Evolutionary conservation across 2,113 vertebrate genomes (phyloP).

Genomic region (Uria lomvia): DNA sequence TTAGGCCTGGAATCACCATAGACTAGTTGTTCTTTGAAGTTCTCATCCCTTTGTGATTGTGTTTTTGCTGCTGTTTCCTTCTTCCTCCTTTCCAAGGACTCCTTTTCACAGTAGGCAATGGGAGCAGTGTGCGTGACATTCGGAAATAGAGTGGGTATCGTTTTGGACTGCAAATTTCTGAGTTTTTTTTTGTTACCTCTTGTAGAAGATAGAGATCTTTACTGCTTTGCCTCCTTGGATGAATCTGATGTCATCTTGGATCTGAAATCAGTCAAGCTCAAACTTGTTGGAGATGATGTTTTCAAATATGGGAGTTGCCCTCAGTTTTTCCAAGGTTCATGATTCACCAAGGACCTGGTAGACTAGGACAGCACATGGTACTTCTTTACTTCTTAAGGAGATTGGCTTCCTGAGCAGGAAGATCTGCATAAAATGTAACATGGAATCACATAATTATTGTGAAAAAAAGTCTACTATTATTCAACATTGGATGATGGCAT

Average conservation of each 20-base stretch:
- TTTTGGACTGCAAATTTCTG: neutral
- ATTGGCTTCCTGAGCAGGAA: neutral
- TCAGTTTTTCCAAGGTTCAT: neutral
- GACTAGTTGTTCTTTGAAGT: neutral
- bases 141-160: neutral
- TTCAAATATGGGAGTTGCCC: neutral
- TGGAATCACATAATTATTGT: neutral
- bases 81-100: neutral
- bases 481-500: neutral
- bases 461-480: neutral
- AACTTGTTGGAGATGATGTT: neutral
- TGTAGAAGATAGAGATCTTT: neutral
- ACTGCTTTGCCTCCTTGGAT: neutral
- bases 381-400: neutral
- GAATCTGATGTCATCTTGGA: neutral
- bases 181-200: neutral
- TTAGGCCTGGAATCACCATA: neutral
- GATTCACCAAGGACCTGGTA: neutral
- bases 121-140: neutral
- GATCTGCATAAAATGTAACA: neutral
- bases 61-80: neutral
- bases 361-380: neutral
- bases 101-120: neutral
- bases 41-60: neutral
- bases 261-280: neutral